Conservation (phyloP, 2,113 vertebrate species). For the Petrocephalus microphthalmus region DNA sequence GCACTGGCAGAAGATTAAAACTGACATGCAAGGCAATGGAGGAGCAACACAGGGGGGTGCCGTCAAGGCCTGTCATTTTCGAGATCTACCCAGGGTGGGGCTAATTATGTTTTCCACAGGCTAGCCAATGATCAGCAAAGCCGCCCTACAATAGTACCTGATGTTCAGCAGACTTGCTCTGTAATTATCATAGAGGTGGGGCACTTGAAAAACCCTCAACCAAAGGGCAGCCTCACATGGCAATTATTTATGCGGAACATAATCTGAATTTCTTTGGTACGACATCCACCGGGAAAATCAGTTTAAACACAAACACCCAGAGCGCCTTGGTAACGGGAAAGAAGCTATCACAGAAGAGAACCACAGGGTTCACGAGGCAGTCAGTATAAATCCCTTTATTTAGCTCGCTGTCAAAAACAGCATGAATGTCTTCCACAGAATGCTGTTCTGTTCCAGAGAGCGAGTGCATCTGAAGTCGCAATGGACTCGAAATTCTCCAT, state of each 20-base stretch:
- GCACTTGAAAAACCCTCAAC: background rate
- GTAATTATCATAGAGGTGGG: background rate
- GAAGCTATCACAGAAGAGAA: background rate
- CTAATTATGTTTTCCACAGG: background rate
- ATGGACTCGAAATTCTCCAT: background rate
- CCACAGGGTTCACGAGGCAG: background rate
- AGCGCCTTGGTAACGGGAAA: background rate
- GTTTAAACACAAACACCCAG: background rate
- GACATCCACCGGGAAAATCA: background rate
- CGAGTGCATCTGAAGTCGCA: background rate
- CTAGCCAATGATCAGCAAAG: background rate
- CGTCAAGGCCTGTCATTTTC: background rate
- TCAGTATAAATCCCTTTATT: background rate
- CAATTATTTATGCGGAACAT: background rate
- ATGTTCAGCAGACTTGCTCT: background rate
- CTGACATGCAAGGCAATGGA: background rate
- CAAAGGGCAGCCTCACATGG: background rate
- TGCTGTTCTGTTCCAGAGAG: background rate
- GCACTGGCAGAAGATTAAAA: background rate
- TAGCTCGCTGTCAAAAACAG: background rate
- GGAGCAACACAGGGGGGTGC: background rate
- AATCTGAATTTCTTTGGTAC: background rate
- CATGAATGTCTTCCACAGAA: background rate
- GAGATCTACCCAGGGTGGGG: background rate
- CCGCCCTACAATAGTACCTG: background rate